Evolutionary conservation across 2,113 vertebrate species (phyloP), one percentile per base, ranked within the genome.

Genomic region (Todiramphus chloris): DNA sequence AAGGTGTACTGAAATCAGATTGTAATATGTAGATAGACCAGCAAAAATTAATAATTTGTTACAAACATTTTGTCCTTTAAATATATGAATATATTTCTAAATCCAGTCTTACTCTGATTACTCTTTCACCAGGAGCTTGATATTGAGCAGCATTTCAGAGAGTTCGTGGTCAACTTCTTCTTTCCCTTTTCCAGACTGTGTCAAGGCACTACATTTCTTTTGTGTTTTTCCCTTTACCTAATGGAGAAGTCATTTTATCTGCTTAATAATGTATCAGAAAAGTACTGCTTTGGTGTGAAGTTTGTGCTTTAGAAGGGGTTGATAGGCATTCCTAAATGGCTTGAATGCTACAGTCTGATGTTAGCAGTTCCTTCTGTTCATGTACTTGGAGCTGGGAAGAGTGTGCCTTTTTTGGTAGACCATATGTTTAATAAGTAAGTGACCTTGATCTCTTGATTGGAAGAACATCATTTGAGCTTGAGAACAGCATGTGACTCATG

Each of bases 351-450:
- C 4, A 5, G 31, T 83, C 31, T 67, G 66, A 66, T 11, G 33
- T 58, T 77, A 72, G 27, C 35, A 67, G 50, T 58, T 93, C 73
- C 86, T 95, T 94, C 92, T 96, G 95, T 92, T 96, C 87, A 14
- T 53, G 41, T 76, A 20, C 59, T 88, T 55, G 20, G 83, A 79
- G 35, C 13, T 79, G 62, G 89, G 78, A 93, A 84, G 30, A 60
- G 72, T 73, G 48, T 58, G 89, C 37, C 89, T 95, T 96, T 95
- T 96, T 83, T 94, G 83, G 90, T 44, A 85, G 74, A 87, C 81
- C 77, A 73, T 94, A 94, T 94, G 90, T 92, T 93, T 74, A 62
- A 63, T 67, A 66, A 91, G 53, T 31, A 37, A 91, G 82, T 81
- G 88, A 92, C 79, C 91, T 83, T 90, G 89, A 84, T 59, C 69